A percentile compares a stretch with the other conserved stretches of the same genome.
phyloP scores from a whole-genome alignment of 1,140 invertebrate species.

The Drosophila mojavensis region DNA sequence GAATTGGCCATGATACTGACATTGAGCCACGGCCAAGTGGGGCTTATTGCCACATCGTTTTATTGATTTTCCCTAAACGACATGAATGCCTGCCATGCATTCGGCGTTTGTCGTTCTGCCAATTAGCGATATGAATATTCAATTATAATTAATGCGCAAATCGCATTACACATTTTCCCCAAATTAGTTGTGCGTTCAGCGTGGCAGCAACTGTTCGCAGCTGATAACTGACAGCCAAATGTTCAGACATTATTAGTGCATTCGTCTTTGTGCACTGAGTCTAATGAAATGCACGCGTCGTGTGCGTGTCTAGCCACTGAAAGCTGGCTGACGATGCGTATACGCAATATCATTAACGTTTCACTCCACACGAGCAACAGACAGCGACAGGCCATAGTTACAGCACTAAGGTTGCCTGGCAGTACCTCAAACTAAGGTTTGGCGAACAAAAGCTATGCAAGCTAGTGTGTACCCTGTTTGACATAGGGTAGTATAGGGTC shows the following conservation, averaged over 20 bases:
- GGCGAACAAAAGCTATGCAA: not conserved
- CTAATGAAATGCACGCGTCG: slow-evolving; percentile 25
- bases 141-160: slow-evolving; percentile 30
- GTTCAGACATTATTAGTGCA: slow-evolving; percentile 6
- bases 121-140: slow-evolving; percentile 38
- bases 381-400: not conserved
- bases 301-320: too few relatives aligned
- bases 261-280: slow-evolving; percentile 7
- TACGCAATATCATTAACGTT: slow-evolving; percentile 33
- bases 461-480: not conserved
- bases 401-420: not conserved
- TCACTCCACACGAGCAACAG: slow-evolving; percentile 2
- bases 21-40: slow-evolving; percentile 20
- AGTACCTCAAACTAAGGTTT: not conserved
- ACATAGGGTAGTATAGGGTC: not conserved
- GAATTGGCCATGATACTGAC: slow-evolving; percentile 38
- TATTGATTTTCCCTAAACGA: slow-evolving; percentile 29
- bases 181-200: slow-evolving; percentile 19
- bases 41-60: not conserved
- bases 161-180: slow-evolving; percentile 17
- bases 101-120: slow-evolving; percentile 2
- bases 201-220: slow-evolving; percentile 6
- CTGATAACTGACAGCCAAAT: slow-evolving; percentile 19
- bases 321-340: slow-evolving; percentile 13
- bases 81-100: not conserved